phyloP scores from a whole-genome alignment of 37 sponge, comb jelly and placozoan species.

The Aplysina aerophoba region DNA sequence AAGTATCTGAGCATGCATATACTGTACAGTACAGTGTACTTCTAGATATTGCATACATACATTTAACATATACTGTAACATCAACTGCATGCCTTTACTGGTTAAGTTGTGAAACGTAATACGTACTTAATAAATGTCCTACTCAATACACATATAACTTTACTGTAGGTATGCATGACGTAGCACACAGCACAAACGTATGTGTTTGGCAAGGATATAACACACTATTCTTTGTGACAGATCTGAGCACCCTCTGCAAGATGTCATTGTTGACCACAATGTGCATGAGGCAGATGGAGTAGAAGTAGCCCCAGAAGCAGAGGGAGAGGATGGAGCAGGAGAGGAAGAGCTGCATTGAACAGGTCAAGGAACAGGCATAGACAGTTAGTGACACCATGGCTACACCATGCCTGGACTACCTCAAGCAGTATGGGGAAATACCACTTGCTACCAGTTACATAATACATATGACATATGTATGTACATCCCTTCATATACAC shows the following conservation, averaged over 20 bases:
- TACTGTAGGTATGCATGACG: not conserved
- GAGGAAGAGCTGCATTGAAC: constrained; percentile 27
- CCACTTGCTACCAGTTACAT: too few species aligned
- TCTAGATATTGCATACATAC: too few species aligned
- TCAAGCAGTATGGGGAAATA: too few species aligned
- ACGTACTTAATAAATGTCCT: not conserved
- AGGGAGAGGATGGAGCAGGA: constrained; percentile 47
- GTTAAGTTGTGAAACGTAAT: too few species aligned
- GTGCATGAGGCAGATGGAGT: constrained; percentile 54
- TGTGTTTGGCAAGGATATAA: not conserved
- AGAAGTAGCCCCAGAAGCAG: constrained; percentile 69
- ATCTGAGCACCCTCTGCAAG: constrained; percentile 74
- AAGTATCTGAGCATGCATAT: not conserved
- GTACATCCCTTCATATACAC: too few species aligned
- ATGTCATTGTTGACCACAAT: constrained; percentile 82
- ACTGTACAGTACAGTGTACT: too few species aligned
- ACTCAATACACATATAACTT: not conserved
- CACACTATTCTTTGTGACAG: constrained; percentile 83
- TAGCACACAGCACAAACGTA: not conserved
- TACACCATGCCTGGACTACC: too few species aligned
- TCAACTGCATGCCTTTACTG: too few species aligned
- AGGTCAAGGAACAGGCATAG: too few species aligned
- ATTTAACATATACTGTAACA: too few species aligned
- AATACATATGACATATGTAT: too few species aligned
- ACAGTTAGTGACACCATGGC: too few species aligned